Percentiles rank a stretch among this genome's conserved stretches.
Evolutionary conservation across 2,888 invertebrate species (phyloP).

Genomic region (Phyto melanocephala): DNA sequence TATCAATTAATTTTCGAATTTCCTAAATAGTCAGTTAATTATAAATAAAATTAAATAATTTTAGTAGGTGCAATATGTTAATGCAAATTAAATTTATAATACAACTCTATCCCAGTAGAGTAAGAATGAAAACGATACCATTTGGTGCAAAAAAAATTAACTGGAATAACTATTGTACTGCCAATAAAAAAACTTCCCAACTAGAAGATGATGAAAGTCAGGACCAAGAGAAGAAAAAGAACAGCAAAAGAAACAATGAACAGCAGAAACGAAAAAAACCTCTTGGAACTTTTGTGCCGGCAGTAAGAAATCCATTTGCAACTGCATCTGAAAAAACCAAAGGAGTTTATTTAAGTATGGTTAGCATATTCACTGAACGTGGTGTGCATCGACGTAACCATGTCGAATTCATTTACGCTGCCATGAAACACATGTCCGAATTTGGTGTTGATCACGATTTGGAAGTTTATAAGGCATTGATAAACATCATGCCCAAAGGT

Average conservation of each 20-base stretch:
- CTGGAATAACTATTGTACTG: slow-evolving; percentile 18
- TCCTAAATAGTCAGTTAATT: slow-evolving; percentile 1
- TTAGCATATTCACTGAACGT: slow-evolving; percentile 86
- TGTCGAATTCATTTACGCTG: slow-evolving; percentile 96
- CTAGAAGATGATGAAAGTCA: not conserved
- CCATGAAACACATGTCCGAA: slow-evolving; percentile 91
- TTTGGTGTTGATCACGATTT: slow-evolving; percentile 93
- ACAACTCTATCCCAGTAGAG: not conserved
- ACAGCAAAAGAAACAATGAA: not conserved
- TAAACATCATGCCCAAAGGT: slow-evolving; percentile 93
- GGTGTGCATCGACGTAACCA: slow-evolving; percentile 89
- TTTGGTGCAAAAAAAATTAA: not conserved
- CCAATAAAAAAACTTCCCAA: not conserved
- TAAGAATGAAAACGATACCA: not conserved
- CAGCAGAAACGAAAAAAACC: slow-evolving; percentile 17
- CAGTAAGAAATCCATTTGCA: slow-evolving; percentile 73
- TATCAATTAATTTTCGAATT: not conserved
- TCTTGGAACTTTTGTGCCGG: slow-evolving; percentile 67
- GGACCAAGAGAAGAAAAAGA: not conserved
- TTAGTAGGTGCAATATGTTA: slow-evolving; percentile 24
- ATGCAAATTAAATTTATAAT: slow-evolving; percentile 18
- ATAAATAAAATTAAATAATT: not conserved
- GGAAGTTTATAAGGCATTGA: slow-evolving; percentile 90
- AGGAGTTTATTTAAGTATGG: slow-evolving; percentile 85
- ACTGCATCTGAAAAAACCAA: slow-evolving; percentile 78